Base-by-base conservation (phyloP, 2,888 invertebrate species). In the Brassicogethes aeneus region DNA sequence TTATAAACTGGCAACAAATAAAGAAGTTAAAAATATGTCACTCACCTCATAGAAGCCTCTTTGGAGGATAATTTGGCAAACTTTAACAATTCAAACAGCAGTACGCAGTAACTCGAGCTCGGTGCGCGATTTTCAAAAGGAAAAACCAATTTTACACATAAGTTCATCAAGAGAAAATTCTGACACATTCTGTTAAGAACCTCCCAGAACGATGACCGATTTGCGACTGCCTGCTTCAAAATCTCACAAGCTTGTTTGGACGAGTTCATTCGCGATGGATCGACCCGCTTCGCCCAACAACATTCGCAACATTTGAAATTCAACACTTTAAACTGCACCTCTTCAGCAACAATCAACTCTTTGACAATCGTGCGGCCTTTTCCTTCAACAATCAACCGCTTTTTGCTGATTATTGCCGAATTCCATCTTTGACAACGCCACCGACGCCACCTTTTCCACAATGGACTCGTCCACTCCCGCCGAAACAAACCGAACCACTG, bases 211-310 rank as follows among this genome's bases (percentile, higher is more conserved):
- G 60, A 57, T 62, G 62, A 66, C 65, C 67, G 68, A 66, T 64
- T 67, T 62, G 64, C 65, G 67, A 68, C 68, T 68, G 68, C 60
- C 64, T 62, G 63, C 60, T 61, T 53, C 44, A 59, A 60, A 62
- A 65, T 65, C 64, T 64, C 60, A 58, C 61, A 64, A 67, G 68
- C 68, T 69, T 68, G 68, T 68, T 68, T 68, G 68, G 68, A 57
- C 61, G 61, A 64, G 61, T 61, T 63, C 63, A 69, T 53, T 61
- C 37, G 17, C 41, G 47, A 37, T 55, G 46, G 48, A 48, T 42
- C 46, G 46, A 48, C 23, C 42, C 34, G 36, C 13, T 23, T 16
- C 13, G 34, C 16, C 31, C n/a, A 35, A 36, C 17, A 17, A 36
- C 17, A 23, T 23, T 10, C 23, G 23, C 23, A 23, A 23, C 5